Evolutionary conservation across 2,797 vertebrate species (phyloP).

Genomic region (Poecilia gillii): DNA sequence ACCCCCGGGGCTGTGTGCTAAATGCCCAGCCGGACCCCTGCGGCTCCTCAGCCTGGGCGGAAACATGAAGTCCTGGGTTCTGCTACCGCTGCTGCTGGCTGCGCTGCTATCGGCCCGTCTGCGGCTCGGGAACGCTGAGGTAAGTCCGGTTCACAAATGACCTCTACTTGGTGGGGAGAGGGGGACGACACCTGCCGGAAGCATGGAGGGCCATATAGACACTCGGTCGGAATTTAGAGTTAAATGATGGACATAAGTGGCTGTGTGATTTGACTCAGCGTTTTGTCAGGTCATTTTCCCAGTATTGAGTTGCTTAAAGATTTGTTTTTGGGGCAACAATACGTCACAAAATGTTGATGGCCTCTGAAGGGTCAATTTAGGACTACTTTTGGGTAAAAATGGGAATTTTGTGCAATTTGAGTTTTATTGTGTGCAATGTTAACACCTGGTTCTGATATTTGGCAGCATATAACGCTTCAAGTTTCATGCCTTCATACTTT

Average conservation of each 20-base stretch:
- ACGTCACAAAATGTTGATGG: not conserved
- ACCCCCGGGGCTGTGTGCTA: constrained; percentile 59
- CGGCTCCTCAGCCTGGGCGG: constrained; percentile 78
- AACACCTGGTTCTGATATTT: not conserved
- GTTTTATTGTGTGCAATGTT: not conserved
- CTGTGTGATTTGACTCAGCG: not conserved
- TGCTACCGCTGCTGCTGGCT: constrained; percentile 74
- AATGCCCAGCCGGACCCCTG: constrained; percentile 78
- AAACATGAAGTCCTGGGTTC: constrained; percentile 77
- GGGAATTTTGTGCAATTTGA: not conserved
- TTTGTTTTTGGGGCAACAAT: not conserved
- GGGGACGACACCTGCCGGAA: not conserved
- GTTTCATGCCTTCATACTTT: not conserved
- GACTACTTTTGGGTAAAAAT: not conserved
- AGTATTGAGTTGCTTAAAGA: not conserved
- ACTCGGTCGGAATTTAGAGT: not conserved
- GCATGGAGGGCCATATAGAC: not conserved
- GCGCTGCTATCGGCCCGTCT: constrained; percentile 69
- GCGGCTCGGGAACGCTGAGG: constrained; percentile 74
- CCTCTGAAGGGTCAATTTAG: not conserved
- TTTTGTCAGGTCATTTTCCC: not conserved
- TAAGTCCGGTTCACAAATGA: constrained; percentile 57
- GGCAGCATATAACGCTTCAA: not conserved
- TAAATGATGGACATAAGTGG: constrained; percentile 5
- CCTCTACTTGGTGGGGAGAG: constrained; percentile 19